Conservation (phyloP, 2,113 vertebrate genomes). For the Brachypodius melanocephalos region DNA sequence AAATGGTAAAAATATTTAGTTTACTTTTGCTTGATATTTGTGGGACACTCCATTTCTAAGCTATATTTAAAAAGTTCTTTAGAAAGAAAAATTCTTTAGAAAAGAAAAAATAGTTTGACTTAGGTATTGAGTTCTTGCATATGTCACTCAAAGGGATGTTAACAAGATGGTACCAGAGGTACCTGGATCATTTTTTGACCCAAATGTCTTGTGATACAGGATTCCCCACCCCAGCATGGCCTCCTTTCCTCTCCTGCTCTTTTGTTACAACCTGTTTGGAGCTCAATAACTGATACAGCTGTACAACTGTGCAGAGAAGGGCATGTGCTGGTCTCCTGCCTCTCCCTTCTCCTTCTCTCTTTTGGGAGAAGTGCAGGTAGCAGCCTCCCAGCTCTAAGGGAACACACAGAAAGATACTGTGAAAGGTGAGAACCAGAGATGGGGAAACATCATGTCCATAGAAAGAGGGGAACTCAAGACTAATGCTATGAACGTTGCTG, state of each 20-base stretch:
- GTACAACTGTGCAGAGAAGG: neutral
- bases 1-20: slow-evolving; percentile 46
- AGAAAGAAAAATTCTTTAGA: neutral
- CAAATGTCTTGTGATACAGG: neutral
- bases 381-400: neutral
- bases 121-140: neutral
- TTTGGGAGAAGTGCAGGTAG: neutral
- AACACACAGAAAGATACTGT: neutral
- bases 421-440: neutral
- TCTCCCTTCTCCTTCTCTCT: neutral
- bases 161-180: neutral
- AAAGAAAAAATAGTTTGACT: neutral
- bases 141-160: neutral
- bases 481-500: neutral
- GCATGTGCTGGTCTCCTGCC: neutral
- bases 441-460: neutral
- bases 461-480: neutral
- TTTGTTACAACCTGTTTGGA: neutral
- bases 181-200: neutral
- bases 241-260: neutral
- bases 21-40: slow-evolving; percentile 40
- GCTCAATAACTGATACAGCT: neutral
- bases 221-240: neutral
- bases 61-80: neutral
- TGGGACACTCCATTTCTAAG: neutral